phyloP scores from a whole-genome alignment of 2,888 invertebrate genomes.

The Diogma glabrata region DNA sequence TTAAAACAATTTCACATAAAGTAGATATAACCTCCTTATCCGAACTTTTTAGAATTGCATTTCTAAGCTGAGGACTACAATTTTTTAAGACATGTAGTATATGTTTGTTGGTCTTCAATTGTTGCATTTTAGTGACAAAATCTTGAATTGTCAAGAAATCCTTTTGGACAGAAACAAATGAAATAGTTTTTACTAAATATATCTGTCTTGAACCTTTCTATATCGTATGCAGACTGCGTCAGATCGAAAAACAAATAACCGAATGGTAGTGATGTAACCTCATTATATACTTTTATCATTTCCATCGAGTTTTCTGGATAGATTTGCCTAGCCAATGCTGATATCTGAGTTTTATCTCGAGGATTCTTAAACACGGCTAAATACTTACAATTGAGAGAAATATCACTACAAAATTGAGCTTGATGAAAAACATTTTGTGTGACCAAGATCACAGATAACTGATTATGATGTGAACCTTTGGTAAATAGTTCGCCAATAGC shows the following conservation, averaged over 20 bases:
- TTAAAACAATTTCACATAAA: no score
- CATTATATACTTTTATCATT: conserved; percentile 12
- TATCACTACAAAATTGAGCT: conserved; percentile 9
- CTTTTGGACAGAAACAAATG: background rate
- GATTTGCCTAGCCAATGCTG: conserved; percentile 9
- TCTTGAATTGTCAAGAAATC: no score
- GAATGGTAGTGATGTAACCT: conserved; percentile 3
- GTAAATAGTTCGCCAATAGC: conserved; percentile 11
- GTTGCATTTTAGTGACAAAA: no score
- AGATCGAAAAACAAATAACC: conserved; percentile 11
- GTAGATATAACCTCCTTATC: background rate
- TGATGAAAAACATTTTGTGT: conserved; percentile 12
- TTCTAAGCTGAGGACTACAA: background rate
- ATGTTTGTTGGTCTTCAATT: no score
- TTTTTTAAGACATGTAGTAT: background rate
- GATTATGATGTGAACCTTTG: conserved; percentile 5
- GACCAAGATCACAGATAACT: conserved; percentile 8
- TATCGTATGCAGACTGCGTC: conserved; percentile 7
- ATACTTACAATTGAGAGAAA: conserved; percentile 12
- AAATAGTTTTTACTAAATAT: background rate
- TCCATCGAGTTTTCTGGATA: conserved; percentile 12
- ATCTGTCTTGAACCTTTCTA: no score
- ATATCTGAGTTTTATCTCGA: conserved; percentile 12
- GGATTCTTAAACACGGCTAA: conserved; percentile 11
- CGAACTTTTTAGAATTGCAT: background rate